Evolutionary conservation across 2,113 vertebrate species (phyloP).

Genomic region (Barnardius zonarius): DNA sequence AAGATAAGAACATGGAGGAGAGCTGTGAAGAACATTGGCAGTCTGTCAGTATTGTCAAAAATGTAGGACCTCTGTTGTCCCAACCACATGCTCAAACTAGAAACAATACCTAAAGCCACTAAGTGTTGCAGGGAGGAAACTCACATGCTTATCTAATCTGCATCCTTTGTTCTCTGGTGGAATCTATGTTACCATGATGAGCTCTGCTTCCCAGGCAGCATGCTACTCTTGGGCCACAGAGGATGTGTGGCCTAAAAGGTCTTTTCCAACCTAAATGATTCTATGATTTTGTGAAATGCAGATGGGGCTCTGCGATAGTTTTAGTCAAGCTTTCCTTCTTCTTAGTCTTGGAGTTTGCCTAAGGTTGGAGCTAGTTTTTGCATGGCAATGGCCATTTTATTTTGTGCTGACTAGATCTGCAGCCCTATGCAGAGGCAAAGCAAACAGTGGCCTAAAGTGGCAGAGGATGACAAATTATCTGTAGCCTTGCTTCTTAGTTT

Average conservation of each 20-base stretch:
- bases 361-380: not conserved
- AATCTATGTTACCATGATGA: not conserved
- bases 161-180: accelerated
- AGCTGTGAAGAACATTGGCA: not conserved
- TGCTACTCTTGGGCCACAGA: too few species aligned
- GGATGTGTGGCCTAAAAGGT: not conserved
- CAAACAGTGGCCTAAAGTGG: not conserved
- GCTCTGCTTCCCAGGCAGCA: not conserved
- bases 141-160: not conserved
- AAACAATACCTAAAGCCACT: not conserved
- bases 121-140: not conserved
- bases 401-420: not conserved
- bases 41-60: not conserved
- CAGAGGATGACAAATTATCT: not conserved
- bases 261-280: not conserved
- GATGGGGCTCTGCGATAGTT: not conserved
- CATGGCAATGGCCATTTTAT: not conserved
- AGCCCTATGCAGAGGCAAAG: not conserved
- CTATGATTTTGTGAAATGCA: not conserved
- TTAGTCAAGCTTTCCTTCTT: not conserved
- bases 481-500: not conserved
- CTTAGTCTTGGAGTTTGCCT: not conserved
- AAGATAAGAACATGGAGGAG: not conserved
- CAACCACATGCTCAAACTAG: not conserved
- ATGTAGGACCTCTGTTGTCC: not conserved